Percentiles rank a stretch among this genome's conserved stretches.
Conservation (phyloP, 2,888 invertebrate genomes). For the Cistogaster globosa region DNA sequence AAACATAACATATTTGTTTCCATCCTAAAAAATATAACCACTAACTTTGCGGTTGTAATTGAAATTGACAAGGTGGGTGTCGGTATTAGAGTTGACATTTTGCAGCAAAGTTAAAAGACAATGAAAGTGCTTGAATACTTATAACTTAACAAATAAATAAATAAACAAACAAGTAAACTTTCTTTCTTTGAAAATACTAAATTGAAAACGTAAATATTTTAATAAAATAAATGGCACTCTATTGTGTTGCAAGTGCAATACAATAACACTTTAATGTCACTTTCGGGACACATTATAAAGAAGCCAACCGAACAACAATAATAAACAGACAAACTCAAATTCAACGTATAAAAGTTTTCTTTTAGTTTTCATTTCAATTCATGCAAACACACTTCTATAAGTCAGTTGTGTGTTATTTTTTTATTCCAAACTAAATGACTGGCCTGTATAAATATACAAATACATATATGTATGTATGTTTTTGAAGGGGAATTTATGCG, state of each 20-base stretch:
- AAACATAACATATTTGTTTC: constrained; percentile 30
- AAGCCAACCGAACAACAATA: constrained; percentile 25
- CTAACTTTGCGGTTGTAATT: not conserved
- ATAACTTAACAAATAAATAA: constrained; percentile 11
- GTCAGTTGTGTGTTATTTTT: constrained; percentile 44
- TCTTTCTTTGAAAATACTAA: constrained; percentile 53
- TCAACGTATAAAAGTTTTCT: constrained; percentile 45
- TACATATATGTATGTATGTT: not conserved
- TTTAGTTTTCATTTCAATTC: constrained; percentile 55
- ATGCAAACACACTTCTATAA: constrained; percentile 46
- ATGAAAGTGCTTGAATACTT: not conserved
- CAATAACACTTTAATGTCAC: constrained; percentile 70
- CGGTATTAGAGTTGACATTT: no score
- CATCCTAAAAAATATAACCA: not conserved
- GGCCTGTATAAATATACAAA: constrained; percentile 28
- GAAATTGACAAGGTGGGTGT: not conserved
- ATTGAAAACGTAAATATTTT: constrained; percentile 69
- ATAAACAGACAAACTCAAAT: constrained; percentile 29
- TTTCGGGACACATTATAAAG: constrained; percentile 67
- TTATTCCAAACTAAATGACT: constrained; percentile 24
- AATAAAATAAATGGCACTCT: constrained; percentile 65
- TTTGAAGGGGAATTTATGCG: not conserved
- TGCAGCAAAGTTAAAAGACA: no score
- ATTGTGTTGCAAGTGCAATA: constrained; percentile 67
- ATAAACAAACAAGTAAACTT: constrained; percentile 29